These are phyloP conservation scores for Nettapus auritus DNA, from an alignment of 2,113 vertebrate genomes.

Conservation along the genomic window DNA sequence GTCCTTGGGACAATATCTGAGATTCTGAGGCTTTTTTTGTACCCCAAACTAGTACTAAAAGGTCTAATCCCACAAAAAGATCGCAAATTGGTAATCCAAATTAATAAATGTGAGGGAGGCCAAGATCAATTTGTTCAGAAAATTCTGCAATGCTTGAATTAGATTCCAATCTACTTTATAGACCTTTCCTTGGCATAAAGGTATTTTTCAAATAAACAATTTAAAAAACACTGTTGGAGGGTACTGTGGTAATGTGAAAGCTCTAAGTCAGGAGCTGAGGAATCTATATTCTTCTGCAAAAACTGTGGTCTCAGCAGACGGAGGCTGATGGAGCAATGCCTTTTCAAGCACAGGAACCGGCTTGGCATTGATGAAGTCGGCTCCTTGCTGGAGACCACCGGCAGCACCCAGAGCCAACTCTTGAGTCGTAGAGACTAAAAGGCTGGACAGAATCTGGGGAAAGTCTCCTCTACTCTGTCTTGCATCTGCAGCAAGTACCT, in stretches of 20 bases:
- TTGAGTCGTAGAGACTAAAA: neutral
- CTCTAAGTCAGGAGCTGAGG: neutral
- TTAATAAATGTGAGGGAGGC: neutral
- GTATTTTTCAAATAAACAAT: neutral
- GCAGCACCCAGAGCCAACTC: neutral
- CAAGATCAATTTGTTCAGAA: neutral
- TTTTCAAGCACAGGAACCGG: neutral
- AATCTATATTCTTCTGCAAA: neutral
- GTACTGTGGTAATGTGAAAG: neutral
- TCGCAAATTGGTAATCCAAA: neutral
- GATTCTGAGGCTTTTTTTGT: neutral
- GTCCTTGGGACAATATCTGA: neutral
- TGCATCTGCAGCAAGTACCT: neutral
- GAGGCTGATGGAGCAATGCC: neutral
- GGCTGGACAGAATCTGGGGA: neutral
- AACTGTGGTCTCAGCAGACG: neutral
- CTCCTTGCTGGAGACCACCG: neutral
- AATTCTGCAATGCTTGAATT: neutral
- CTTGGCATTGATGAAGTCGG: neutral
- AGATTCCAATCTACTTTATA: neutral
- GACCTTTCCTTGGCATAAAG: neutral
- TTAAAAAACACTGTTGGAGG: neutral
- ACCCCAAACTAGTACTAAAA: neutral
- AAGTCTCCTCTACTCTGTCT: neutral
- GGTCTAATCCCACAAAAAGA: neutral